Evolutionary conservation across 2,113 vertebrate species (phyloP), one percentile per base, ranked within the genome.

Genomic region (Thalassoma bifasciatum): DNA sequence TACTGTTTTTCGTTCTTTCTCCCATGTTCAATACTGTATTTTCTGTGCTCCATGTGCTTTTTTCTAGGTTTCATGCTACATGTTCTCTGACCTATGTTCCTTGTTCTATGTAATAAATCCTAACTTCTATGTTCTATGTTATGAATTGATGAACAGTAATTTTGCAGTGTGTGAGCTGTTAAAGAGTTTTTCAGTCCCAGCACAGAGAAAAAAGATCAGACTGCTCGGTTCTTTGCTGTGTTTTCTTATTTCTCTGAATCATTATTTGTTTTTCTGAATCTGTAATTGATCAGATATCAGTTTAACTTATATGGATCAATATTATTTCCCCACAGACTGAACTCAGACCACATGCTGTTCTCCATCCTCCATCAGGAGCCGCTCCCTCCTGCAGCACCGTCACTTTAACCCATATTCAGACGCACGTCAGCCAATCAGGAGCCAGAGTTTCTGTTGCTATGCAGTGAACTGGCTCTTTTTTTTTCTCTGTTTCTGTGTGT

Each of bases 391-490:
- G 40, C 38, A 17, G 44, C 17, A 30, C 30, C 30, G 30, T 17
- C 16, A 46, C 4, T 19, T 17, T 17, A 46, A 21, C 19, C 19
- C 46, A n/a, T 49, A 2, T 49, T 49, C 19, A 49, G 7, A 4
- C 1, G n/a, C 22, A 52, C 17, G 2, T 1, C 66, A 19, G 40
- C 52, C 53, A 60, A 52, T 62, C 49, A 19, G 21, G 61, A 24
- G 21, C 17, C 14, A 42, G 57, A 1, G 34, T 36, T 72, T 44
- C 40, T 24, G 60, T 64, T 56, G 60, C 70, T 56, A 37, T 37
- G 51, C 40, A 70, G 51, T 24, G 38, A n/a, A 1, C 23, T 26
- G 22, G 23, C n/a, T n/a, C n/a, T n/a, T n/a, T n/a, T n/a, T n/a
- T n/a, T n/a, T n/a, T n/a, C n/a, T n/a, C 11, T 52, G 40, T 36